Conservation (phyloP, 2,888 invertebrate species). For the Nebria salina region DNA sequence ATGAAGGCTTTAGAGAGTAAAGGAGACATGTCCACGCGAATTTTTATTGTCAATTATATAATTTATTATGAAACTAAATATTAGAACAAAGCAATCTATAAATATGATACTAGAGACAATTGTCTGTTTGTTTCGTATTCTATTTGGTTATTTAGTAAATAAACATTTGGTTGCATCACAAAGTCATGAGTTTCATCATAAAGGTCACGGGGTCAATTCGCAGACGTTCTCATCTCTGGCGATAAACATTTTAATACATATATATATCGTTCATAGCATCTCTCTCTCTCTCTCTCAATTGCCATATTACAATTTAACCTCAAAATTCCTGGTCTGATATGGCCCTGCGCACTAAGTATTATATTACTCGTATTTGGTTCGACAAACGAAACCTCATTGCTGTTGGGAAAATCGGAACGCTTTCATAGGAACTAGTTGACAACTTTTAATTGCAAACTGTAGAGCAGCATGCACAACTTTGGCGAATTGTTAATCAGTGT, state of each 20-base stretch:
- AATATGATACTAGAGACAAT: too few relatives aligned
- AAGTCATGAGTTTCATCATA: not conserved
- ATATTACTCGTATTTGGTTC: too few relatives aligned
- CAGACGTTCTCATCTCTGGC: not conserved
- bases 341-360: too few relatives aligned
- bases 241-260: not conserved
- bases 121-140: too few relatives aligned
- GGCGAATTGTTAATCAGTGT: slow-evolving; percentile 23
- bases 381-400: too few relatives aligned
- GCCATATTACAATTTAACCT: too few relatives aligned
- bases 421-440: slow-evolving; percentile 17
- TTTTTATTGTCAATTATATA: too few relatives aligned
- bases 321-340: too few relatives aligned
- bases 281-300: not conserved
- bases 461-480: slow-evolving; percentile 2
- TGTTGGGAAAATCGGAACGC: not conserved
- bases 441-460: slow-evolving; percentile 19
- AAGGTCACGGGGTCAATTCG: not conserved
- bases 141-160: not conserved
- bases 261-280: not conserved
- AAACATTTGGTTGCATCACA: not conserved
- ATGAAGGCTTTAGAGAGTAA: too few relatives aligned
- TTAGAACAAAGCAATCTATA: too few relatives aligned
- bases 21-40: too few relatives aligned
- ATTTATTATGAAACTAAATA: too few relatives aligned